phyloP scores from a whole-genome alignment of 2,888 invertebrate species.

The Cephalotes varians region DNA sequence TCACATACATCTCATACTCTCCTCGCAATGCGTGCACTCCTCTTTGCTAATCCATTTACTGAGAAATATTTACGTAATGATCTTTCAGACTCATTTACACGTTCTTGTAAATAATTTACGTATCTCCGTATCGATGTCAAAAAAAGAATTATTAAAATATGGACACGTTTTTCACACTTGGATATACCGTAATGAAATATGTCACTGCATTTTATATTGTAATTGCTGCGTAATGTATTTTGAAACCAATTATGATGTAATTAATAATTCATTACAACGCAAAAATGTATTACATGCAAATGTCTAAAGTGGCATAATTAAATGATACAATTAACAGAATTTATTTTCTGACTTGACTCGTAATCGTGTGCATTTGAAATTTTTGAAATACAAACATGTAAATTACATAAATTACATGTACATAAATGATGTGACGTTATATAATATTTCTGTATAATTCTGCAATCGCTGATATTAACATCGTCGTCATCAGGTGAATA shows the following conservation, averaged over 20 bases:
- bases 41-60: neutral
- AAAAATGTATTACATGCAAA: conserved; percentile 24
- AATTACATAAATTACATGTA: conserved; percentile 16
- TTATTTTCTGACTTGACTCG: neutral
- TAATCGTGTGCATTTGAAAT: conserved; percentile 17
- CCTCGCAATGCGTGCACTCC: neutral
- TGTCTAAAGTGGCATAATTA: conserved; percentile 37
- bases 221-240: neutral
- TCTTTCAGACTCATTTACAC: neutral
- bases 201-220: neutral
- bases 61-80: neutral
- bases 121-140: neutral
- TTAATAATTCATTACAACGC: conserved; percentile 22
- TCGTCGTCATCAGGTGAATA: conserved; percentile 1
- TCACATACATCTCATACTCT: neutral
- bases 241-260: conserved; percentile 10
- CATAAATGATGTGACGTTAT: neutral
- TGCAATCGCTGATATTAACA: conserved; percentile 16
- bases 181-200: neutral
- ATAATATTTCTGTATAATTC: neutral
- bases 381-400: conserved; percentile 8
- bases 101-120: neutral
- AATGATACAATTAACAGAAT: conserved; percentile 10
- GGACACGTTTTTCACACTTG: neutral
- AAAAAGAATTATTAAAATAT: neutral